Evolutionary conservation across 2,888 invertebrate genomes (phyloP).

Genomic region (Scaptomyza polygonia): DNA sequence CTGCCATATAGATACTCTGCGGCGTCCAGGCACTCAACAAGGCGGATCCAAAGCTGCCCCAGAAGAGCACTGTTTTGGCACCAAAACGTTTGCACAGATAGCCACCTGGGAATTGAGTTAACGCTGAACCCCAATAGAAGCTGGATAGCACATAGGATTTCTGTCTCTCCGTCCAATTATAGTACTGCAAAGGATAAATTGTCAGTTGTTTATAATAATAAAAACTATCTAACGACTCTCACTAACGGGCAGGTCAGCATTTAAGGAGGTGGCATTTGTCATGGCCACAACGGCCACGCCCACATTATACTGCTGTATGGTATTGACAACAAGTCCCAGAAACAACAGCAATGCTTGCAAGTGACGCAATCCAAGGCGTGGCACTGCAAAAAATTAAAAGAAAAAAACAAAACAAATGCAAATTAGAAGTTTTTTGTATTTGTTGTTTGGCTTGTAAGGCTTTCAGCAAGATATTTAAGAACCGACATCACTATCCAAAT

Average conservation of each 20-base stretch:
- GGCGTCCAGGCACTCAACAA: slow-evolving; percentile 89
- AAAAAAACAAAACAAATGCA: slow-evolving; percentile 20
- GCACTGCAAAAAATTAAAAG: slow-evolving; percentile 64
- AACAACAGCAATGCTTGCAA: slow-evolving; percentile 87
- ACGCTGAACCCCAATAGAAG: slow-evolving; percentile 91
- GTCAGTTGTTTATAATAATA: neutral
- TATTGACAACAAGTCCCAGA: slow-evolving; percentile 87
- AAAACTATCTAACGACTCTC: neutral
- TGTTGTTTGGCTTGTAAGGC: no score
- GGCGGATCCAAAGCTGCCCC: slow-evolving; percentile 87
- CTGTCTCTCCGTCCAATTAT: slow-evolving; percentile 85
- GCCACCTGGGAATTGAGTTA: slow-evolving; percentile 87
- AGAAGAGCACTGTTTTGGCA: slow-evolving; percentile 86
- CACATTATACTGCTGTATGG: slow-evolving; percentile 88
- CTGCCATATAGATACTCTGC: slow-evolving; percentile 87
- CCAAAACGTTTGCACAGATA: slow-evolving; percentile 88
- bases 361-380: slow-evolving; percentile 86
- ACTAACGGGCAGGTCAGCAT: slow-evolving; percentile 76
- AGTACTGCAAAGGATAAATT: slow-evolving; percentile 64
- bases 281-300: slow-evolving; percentile 91
- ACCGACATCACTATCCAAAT: no score
- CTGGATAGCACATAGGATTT: slow-evolving; percentile 88
- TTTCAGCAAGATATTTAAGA: no score
- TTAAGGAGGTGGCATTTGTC: slow-evolving; percentile 85
- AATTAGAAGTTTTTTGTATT: neutral